A percentile compares a stretch with the other conserved stretches of the same genome.
These are phyloP conservation scores for Pycnomerus fuliginosus DNA, from an alignment of 2,888 invertebrate species.

Conservation along the genomic window DNA sequence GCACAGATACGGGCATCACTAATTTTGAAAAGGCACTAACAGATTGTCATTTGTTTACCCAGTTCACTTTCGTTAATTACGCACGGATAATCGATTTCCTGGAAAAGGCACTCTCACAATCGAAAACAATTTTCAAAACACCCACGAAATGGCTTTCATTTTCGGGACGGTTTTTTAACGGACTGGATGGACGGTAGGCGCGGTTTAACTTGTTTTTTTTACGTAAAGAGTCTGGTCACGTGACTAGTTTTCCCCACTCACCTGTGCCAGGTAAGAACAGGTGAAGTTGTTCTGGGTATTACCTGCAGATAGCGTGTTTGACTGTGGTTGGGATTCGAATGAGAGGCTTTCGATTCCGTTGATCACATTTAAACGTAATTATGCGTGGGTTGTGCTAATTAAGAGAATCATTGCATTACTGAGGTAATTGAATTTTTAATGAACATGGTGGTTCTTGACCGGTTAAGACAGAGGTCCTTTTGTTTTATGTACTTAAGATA, in stretches of 20 bases:
- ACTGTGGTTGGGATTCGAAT: slow-evolving; percentile 17
- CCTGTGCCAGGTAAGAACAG: slow-evolving; percentile 47
- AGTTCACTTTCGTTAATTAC: too few species aligned
- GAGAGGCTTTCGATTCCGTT: slow-evolving; percentile 10
- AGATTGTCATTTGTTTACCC: too few species aligned
- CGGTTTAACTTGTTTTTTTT: slow-evolving; percentile 48
- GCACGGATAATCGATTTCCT: not conserved
- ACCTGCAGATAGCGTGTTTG: slow-evolving; percentile 20
- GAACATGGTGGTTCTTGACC: too few species aligned
- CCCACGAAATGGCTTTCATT: too few species aligned
- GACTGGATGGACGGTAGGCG: slow-evolving; percentile 43
- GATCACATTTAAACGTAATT: slow-evolving; percentile 20
- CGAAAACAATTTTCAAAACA: slow-evolving; percentile 4
- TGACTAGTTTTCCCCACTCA: slow-evolving; percentile 43
- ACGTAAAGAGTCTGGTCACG: slow-evolving; percentile 48
- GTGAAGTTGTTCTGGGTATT: slow-evolving; percentile 38
- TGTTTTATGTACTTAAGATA: too few species aligned
- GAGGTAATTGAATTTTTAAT: too few species aligned
- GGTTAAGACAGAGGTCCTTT: too few species aligned
- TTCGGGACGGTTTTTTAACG: slow-evolving; percentile 34
- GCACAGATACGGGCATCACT: slow-evolving; percentile 15
- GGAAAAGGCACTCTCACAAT: slow-evolving; percentile 1
- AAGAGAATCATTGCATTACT: slow-evolving; percentile 8
- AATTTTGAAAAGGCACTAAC: too few species aligned
- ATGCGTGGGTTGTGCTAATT: slow-evolving; percentile 32